Base-by-base conservation (phyloP, 1,140 invertebrate genomes). In the Orussus abietinus region DNA sequence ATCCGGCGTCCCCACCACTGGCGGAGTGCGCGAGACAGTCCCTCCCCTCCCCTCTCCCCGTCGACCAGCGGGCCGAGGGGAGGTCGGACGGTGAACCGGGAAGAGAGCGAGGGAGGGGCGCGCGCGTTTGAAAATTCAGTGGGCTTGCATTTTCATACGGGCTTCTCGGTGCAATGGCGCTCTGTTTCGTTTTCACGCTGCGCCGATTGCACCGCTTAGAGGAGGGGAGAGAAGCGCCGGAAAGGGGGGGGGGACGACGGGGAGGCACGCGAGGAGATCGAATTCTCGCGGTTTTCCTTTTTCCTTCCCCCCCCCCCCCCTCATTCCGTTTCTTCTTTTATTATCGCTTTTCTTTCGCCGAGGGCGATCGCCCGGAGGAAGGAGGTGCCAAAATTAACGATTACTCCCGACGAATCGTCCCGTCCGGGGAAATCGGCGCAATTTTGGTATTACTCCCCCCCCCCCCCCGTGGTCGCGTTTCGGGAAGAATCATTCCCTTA, bases 111-210 rank as follows among this genome's bases (percentile, higher is more conserved):
- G 17, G 19, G 5, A 33, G 33, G 38, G 21, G 22, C 41, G 38
- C n/a, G 45, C 19, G 42, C 40, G 40, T 42, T 35, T 49, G 58
- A 39, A 37, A 51, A 57, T 49, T 61, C 40, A 44, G 47, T 42
- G 41, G 51, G 50, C 32, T 51, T 50, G 44, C 45, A 48, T 57
- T 56, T 53, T 56, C 38, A 53, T 50, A 26, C 43, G 35, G 38
- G 32, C 14, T 38, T 42, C 31, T 31, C 22, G 42, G 32, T 31
- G 39, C 43, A 42, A 50, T 43, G 39, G 36, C 43, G 25, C 43
- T 19, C 18, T 13, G 9, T 22, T 30, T 18, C 13, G 5, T 39
- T 38, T 20, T 26, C 4, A 12, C 11, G 14, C 10, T 18, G 12
- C 3, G n/a, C n/a, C n/a, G n/a, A n/a, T n/a, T n/a, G n/a, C n/a